Evolutionary conservation across 1,140 invertebrate genomes (phyloP), one percentile per base, ranked within the genome.

Genomic region (Bombus ignitus): DNA sequence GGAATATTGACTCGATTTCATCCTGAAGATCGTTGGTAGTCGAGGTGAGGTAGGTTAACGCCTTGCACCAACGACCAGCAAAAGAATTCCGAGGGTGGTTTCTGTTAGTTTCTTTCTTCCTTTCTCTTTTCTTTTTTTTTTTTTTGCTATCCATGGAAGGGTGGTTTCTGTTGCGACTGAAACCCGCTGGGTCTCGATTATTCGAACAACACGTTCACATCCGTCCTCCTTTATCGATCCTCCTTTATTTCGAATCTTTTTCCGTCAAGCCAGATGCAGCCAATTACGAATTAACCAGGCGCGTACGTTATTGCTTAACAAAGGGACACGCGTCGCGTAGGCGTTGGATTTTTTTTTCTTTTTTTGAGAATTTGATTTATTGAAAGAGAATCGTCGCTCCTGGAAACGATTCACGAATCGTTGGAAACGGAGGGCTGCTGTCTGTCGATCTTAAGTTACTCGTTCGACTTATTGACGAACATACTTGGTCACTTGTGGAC

Each of bases 1-100:
- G 76, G 81, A 89, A 87, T 90, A 90, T 89, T 71, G 80, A 66
- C 53, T 89, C 81, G 44, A 32, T 81, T 44, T 81, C 42, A 13
- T 53, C 82, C 53, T 80, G 73, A 25, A 53, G 44, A 74, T 74
- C 44, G 73, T 53, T 32, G 39, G 28, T 44, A 74, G 83, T 73
- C 35, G 39, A 81, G 77, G 74, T 88, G 82, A 77, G 68, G n/a
- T 25, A 10, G 66, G 76, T 80, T 87, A 77, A 87, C 76, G 80
- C 84, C 87, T 89, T 87, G 80, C 59, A 76, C 37, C 62, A 76
- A 3, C 35, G 59, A 42, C 22, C 39, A 76, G 25, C 39, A n/a
- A 42, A 83, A 76, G 37, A 86, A 77, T 57, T 28, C 65, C 37
- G 53, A 39, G 71, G 74, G 57, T n/a, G 78, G 75, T 35, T 77